Conservation (phyloP, 2,113 vertebrate species). For the Corvus hawaiiensis region DNA sequence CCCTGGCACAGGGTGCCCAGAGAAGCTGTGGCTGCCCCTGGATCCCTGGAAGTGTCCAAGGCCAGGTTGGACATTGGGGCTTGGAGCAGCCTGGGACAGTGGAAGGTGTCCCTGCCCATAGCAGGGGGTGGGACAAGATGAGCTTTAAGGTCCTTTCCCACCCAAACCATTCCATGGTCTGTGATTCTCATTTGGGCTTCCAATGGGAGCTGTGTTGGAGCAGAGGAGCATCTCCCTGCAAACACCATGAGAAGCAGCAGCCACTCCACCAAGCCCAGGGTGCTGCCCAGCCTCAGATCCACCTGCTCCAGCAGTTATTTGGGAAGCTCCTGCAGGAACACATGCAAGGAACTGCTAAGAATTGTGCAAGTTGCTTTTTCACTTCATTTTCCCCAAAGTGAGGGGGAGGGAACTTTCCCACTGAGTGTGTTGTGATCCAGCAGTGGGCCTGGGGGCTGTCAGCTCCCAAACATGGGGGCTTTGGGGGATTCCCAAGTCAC, state of each 20-base stretch:
- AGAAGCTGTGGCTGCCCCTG: neutral
- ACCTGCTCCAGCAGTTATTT: neutral
- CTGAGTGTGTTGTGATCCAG: accelerated
- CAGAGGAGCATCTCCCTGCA: neutral
- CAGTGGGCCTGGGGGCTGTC: neutral
- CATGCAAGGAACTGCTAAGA: neutral
- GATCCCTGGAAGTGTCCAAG: neutral
- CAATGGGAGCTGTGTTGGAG: neutral
- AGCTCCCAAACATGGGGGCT: neutral
- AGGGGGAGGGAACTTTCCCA: neutral
- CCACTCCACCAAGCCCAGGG: neutral
- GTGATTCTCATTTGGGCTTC: neutral
- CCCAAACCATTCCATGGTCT: neutral
- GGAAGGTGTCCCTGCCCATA: neutral
- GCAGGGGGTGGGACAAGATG: accelerated
- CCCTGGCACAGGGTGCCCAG: neutral
- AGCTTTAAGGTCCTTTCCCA: neutral
- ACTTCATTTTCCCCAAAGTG: neutral
- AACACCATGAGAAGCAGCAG: neutral
- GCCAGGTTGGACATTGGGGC: accelerated
- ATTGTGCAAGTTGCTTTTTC: neutral
- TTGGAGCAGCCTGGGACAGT: neutral
- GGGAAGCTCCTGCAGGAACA: neutral
- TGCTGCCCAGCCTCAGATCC: neutral
- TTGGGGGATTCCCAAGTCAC: neutral